Conservation (phyloP, 2,888 invertebrate species). For the Electrophaes corylata region DNA sequence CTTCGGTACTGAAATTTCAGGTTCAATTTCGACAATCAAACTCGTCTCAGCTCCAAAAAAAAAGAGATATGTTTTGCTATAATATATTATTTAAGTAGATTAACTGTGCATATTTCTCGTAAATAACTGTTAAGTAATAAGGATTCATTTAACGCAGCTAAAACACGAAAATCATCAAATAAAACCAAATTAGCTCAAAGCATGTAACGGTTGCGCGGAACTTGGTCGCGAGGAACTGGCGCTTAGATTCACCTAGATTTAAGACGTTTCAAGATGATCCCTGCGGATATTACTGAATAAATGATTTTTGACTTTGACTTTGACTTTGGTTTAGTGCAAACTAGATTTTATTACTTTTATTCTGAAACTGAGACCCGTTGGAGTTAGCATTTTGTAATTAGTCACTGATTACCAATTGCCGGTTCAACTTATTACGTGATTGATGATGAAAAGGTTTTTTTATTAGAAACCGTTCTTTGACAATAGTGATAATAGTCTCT, state of each 20-base stretch:
- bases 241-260: no score
- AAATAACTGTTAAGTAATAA: not conserved
- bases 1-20: no score
- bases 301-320: no score
- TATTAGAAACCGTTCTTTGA: no score
- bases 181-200: slow-evolving; percentile 25
- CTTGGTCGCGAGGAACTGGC: no score
- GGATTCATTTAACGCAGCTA: not conserved
- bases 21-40: no score
- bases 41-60: no score
- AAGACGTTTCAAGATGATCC: no score
- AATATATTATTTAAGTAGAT: no score
- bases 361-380: slow-evolving; percentile 30
- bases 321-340: slow-evolving; percentile 25
- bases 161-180: slow-evolving; percentile 5
- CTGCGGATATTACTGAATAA: no score
- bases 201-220: slow-evolving; percentile 34
- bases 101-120: not conserved
- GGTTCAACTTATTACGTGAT: not conserved
- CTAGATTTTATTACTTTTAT: slow-evolving; percentile 14
- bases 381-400: slow-evolving; percentile 16
- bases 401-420: slow-evolving; percentile 3
- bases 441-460: not conserved
- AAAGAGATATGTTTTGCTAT: no score
- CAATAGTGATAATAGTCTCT: no score